A percentile compares a stretch with the other conserved stretches of the same genome.
Conservation (phyloP, 2,113 vertebrate species). For the Excalfactoria chinensis region DNA sequence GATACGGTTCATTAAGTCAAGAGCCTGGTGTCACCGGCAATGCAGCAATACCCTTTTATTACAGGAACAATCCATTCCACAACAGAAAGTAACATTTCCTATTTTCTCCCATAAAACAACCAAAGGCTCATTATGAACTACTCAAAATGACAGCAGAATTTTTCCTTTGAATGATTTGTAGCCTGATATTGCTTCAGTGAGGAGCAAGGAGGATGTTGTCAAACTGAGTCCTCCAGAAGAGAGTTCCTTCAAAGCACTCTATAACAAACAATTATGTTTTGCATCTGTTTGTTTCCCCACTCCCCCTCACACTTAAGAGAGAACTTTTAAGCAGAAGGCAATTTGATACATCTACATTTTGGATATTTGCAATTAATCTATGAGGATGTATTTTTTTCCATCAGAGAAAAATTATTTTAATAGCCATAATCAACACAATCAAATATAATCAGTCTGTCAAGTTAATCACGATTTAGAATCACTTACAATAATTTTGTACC, state of each 20-base stretch:
- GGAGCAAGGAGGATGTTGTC: neutral
- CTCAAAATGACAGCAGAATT: neutral
- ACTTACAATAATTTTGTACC: conserved; percentile 61
- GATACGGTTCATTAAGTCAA: neutral
- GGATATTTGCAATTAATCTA: conserved; percentile 62
- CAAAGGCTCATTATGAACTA: neutral
- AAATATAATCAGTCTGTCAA: conserved; percentile 73
- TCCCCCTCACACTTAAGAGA: neutral
- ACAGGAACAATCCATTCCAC: neutral
- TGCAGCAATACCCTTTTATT: neutral
- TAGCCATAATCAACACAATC: conserved; percentile 75
- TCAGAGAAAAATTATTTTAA: conserved; percentile 74
- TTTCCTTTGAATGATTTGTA: neutral
- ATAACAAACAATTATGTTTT: neutral
- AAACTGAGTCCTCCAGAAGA: neutral
- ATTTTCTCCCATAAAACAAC: neutral
- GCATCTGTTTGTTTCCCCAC: neutral
- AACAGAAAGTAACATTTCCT: neutral
- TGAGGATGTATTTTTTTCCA: conserved; percentile 52
- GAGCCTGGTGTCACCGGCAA: neutral
- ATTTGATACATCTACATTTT: conserved; percentile 40
- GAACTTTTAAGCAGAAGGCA: conserved; percentile 18
- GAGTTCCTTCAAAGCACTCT: neutral
- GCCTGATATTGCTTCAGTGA: neutral
- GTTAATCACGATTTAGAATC: conserved; percentile 61